These are phyloP conservation scores for Cylas formicarius DNA, from an alignment of 1,140 invertebrate genomes.

Conservation along the genomic window DNA sequence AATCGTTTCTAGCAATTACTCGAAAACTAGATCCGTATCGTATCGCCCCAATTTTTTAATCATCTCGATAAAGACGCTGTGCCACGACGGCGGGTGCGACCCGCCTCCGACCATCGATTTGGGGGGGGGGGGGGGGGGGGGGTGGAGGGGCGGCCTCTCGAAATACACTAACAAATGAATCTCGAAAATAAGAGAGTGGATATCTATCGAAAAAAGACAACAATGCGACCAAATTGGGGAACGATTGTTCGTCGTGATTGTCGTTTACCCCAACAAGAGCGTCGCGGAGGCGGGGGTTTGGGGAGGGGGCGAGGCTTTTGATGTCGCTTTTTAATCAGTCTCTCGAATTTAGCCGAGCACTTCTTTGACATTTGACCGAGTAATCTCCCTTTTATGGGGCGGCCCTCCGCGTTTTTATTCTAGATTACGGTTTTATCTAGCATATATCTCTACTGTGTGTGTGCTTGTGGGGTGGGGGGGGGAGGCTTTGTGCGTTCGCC, in stretches of 20 bases:
- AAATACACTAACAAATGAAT: slow-evolving; percentile 37
- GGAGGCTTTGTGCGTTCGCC: too few species aligned
- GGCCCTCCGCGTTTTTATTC: too few species aligned
- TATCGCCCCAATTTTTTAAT: too few species aligned
- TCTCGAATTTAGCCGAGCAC: slow-evolving; percentile 36
- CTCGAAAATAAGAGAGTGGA: slow-evolving; percentile 30
- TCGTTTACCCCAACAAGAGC: slow-evolving; percentile 39
- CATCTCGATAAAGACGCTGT: too few species aligned
- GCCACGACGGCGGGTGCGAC: slow-evolving; percentile 14
- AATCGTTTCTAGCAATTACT: too few species aligned
- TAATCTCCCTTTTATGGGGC: slow-evolving; percentile 40
- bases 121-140: slow-evolving; percentile 15
- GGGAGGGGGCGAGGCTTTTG: slow-evolving; percentile 30
- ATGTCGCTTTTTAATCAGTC: slow-evolving; percentile 42
- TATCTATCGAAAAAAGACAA: slow-evolving; percentile 42
- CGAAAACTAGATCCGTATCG: too few species aligned
- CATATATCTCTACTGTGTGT: too few species aligned
- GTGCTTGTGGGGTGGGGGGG: too few species aligned
- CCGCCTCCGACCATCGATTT: slow-evolving; percentile 19
- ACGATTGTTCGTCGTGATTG: slow-evolving; percentile 40
- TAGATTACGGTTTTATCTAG: too few species aligned
- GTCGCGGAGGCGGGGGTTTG: slow-evolving; percentile 6
- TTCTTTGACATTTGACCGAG: slow-evolving; percentile 42
- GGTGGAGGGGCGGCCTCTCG: too few species aligned
- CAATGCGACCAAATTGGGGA: slow-evolving; percentile 40